A percentile compares a stretch with the other conserved stretches of the same genome.
These are phyloP conservation scores for Cinclus cinclus DNA, from an alignment of 2,113 vertebrate genomes.

Conservation along the genomic window DNA sequence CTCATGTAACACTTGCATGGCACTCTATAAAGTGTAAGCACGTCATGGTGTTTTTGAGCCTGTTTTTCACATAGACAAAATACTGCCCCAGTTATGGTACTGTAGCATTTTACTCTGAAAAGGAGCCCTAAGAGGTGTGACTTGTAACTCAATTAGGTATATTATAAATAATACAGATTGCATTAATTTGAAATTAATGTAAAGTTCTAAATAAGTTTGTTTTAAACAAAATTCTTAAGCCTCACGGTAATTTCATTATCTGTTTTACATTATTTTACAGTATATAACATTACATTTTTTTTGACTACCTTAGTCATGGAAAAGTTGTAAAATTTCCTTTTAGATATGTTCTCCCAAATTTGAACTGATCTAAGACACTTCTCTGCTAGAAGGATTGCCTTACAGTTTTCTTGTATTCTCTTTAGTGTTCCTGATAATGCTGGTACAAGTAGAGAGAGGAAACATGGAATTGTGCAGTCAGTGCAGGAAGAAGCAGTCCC, in stretches of 20 bases:
- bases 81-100: neutral
- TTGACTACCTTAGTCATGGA: neutral
- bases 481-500: neutral
- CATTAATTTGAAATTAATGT: neutral
- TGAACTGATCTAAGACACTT: neutral
- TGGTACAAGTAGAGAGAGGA: neutral
- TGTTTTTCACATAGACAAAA: conserved; percentile 8
- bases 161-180: neutral
- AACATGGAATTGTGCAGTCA: neutral
- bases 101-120: neutral
- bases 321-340: neutral
- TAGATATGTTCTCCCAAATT: neutral
- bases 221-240: neutral
- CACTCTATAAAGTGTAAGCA: neutral
- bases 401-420: neutral
- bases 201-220: neutral
- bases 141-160: neutral
- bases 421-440: neutral
- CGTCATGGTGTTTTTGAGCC: neutral
- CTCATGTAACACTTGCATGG: neutral
- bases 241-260: neutral
- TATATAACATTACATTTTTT: neutral
- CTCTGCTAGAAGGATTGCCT: neutral
- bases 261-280: neutral
- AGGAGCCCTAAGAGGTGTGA: neutral